These are phyloP conservation scores for Solen grandis DNA, from an alignment of 1,140 invertebrate genomes.

Conservation along the genomic window DNA sequence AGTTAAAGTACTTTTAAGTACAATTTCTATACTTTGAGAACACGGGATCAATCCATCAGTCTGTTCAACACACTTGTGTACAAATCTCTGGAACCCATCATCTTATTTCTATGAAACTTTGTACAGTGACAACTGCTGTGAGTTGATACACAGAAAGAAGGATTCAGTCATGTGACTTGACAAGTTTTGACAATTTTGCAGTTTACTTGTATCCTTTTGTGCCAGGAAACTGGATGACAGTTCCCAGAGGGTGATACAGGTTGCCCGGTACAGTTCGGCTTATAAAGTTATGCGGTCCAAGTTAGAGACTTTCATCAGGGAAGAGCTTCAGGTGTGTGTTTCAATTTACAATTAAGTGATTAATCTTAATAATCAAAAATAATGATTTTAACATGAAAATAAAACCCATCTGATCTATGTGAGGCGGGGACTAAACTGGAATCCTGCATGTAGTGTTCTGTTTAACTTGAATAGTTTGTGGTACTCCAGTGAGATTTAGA, in stretches of 20 bases:
- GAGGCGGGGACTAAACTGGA: background rate
- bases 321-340: conserved; percentile 13
- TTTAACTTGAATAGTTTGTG: background rate
- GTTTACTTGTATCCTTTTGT: too few species aligned
- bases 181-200: too few species aligned
- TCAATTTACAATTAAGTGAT: background rate
- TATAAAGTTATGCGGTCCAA: conserved; percentile 31
- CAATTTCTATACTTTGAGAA: too few species aligned
- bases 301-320: background rate
- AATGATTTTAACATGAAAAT: background rate
- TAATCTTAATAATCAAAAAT: background rate
- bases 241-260: background rate
- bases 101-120: too few species aligned
- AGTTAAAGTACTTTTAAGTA: too few species aligned
- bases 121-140: too few species aligned
- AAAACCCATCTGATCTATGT: background rate
- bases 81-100: too few species aligned
- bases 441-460: background rate
- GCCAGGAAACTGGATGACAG: conserved; percentile 21
- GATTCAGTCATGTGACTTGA: too few species aligned
- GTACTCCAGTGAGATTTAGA: background rate
- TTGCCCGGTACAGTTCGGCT: conserved; percentile 9
- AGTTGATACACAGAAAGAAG: too few species aligned
- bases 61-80: too few species aligned
- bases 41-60: too few species aligned